phyloP scores from a whole-genome alignment of 2,797 vertebrate genomes.

The Mormyrops attenuatus region DNA sequence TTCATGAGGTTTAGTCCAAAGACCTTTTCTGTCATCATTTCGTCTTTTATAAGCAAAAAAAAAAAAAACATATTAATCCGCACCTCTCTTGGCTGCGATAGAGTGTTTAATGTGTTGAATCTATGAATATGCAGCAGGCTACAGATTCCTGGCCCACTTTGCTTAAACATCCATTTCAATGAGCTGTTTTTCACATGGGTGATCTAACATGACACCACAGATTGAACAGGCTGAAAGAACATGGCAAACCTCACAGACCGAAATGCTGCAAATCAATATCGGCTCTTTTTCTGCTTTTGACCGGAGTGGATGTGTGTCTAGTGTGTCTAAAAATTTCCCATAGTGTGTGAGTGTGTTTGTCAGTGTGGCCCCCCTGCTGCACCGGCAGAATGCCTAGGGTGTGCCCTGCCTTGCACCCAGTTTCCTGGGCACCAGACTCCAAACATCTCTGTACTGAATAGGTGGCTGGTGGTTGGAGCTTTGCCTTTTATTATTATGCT shows the following conservation, averaged over 20 bases:
- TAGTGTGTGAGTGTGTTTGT: neutral
- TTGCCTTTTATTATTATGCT: neutral
- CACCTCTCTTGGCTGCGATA: neutral
- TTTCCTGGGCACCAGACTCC: neutral
- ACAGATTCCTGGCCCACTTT: slow-evolving; percentile 22
- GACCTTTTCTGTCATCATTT: neutral
- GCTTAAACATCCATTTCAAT: slow-evolving; percentile 36
- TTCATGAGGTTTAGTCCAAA: neutral
- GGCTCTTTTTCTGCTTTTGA: neutral
- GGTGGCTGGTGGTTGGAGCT: neutral
- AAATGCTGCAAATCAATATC: neutral
- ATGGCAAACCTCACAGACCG: slow-evolving; percentile 25
- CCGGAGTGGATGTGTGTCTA: neutral
- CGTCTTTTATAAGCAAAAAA: neutral
- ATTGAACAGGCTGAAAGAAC: slow-evolving; percentile 33
- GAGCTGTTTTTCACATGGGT: slow-evolving; percentile 27
- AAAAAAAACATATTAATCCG: neutral
- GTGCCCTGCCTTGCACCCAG: neutral
- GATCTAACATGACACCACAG: slow-evolving; percentile 38
- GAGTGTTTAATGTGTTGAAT: neutral
- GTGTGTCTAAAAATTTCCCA: neutral
- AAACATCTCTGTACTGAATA: neutral
- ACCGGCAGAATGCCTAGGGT: neutral
- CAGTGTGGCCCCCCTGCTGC: neutral
- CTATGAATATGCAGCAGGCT: slow-evolving; percentile 28